Percentiles rank a stretch among this genome's conserved stretches.
Conservation (phyloP, 2,888 invertebrate species). For the Zhengitettix transpicula region DNA sequence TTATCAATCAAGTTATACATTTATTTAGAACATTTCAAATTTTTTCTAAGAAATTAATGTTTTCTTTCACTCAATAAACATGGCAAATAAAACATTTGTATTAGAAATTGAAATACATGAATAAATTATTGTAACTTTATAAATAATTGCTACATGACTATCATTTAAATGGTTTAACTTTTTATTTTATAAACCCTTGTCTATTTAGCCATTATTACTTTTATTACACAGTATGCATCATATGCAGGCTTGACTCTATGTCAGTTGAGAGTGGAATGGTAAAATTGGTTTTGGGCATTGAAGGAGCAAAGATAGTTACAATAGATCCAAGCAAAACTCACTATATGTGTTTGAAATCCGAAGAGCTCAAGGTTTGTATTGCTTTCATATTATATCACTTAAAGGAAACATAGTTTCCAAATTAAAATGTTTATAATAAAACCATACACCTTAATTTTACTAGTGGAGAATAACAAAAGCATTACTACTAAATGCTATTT, state of each 20-base stretch:
- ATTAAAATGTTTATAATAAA: too few relatives aligned
- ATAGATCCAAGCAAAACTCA: constrained; percentile 37
- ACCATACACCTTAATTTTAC: too few relatives aligned
- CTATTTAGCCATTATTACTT: constrained; percentile 7
- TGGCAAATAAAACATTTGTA: too few relatives aligned
- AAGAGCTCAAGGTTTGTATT: constrained; percentile 26
- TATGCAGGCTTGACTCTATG: constrained; percentile 48
- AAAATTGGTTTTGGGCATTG: constrained; percentile 39
- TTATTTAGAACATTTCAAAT: too few relatives aligned
- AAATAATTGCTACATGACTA: not conserved
- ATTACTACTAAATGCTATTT: too few relatives aligned
- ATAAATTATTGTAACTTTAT: not conserved
- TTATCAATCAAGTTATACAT: too few relatives aligned
- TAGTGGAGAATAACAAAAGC: too few relatives aligned
- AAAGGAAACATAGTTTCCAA: not conserved
- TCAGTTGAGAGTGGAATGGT: constrained; percentile 36
- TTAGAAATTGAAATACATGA: too few relatives aligned
- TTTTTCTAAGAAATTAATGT: too few relatives aligned
- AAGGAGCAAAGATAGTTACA: constrained; percentile 45
- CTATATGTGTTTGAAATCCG: constrained; percentile 30
- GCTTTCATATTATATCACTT: not conserved
- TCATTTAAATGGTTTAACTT: not conserved
- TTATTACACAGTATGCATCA: constrained; percentile 39
- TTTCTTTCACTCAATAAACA: too few relatives aligned
- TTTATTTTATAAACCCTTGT: not conserved